Evolutionary conservation across 2,888 invertebrate species (phyloP), one percentile per base, ranked within the genome.

Genomic region (Hecatera dysodea): DNA sequence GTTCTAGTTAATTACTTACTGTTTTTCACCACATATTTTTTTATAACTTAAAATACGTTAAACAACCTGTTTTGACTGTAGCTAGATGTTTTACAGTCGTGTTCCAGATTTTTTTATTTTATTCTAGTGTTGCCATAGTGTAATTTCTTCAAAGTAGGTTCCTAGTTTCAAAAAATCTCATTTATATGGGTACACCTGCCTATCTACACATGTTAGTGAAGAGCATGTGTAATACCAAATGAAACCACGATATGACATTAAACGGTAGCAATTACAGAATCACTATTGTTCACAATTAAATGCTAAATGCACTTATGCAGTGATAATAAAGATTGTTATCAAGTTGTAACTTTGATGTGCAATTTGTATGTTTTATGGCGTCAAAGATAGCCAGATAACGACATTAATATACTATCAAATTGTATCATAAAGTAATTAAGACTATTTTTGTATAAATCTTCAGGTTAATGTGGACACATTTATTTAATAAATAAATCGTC

Each of bases 401-500:
- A 71, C 53, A 59, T 84, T 82, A 80, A 83, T 80, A 75, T 78
- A 84, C 82, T 84, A 74, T 84, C 74, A 72, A 80, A 72, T 72
- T 65, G 62, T 44, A 50, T 64, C 71, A 80, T 81, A 86, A 86
- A 85, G 82, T 86, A 84, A 87, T 86, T 87, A 84, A 81, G 78
- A 72, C 81, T 83, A 88, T 86, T 89, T 88, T 87, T 82, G 82
- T 82, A 85, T 83, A 83, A 87, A 87, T 88, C 87, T 87, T 90
- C 86, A 86, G 85, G 88, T 90, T 90, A 91, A 88, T 89, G 88
- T 86, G 69, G 72, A 60, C 67, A 78, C 64, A 73, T 70, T 72
- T 79, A 75, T 82, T 80, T 80, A 89, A 91, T 93, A 91, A 87
- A 91, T 92, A 91, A 90, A 91, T 91, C 90, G 89, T 88, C 87